Percentiles rank a stretch among this genome's conserved stretches.
These are phyloP conservation scores for Micropoecilia bifurca DNA, from an alignment of 2,797 vertebrate species.

Conservation along the genomic window DNA sequence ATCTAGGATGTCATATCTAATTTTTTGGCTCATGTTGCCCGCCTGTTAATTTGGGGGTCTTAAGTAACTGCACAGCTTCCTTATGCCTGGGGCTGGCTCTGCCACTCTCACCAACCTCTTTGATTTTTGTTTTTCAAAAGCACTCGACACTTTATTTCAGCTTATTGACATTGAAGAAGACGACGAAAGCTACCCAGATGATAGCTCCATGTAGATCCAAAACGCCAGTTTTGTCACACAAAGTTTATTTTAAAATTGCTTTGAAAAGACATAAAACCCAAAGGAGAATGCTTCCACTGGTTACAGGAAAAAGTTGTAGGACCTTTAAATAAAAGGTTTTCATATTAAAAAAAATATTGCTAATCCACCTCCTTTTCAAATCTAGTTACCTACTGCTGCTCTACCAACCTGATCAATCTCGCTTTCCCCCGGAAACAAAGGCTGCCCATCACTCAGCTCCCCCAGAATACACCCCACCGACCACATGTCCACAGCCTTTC, in stretches of 20 bases:
- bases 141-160: neutral
- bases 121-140: neutral
- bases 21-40: neutral
- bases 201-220: neutral
- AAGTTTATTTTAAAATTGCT: neutral
- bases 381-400: neutral
- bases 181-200: neutral
- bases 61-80: neutral
- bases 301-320: neutral
- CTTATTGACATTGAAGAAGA: neutral
- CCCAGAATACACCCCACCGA: constrained; percentile 98
- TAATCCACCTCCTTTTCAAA: neutral
- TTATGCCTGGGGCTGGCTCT: neutral
- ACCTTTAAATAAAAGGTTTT: constrained; percentile 3
- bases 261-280: neutral
- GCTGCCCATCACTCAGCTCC: constrained; percentile 97
- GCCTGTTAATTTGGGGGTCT: neutral
- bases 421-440: constrained; percentile 98
- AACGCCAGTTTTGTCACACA: neutral
- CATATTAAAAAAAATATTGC: neutral
- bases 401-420: constrained; percentile 94
- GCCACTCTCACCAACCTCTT: neutral
- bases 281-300: neutral
- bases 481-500: constrained; percentile 99
- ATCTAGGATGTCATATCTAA: neutral